These are phyloP conservation scores for Zonitis immaculata DNA, from an alignment of 2,888 invertebrate genomes.

Conservation along the genomic window DNA sequence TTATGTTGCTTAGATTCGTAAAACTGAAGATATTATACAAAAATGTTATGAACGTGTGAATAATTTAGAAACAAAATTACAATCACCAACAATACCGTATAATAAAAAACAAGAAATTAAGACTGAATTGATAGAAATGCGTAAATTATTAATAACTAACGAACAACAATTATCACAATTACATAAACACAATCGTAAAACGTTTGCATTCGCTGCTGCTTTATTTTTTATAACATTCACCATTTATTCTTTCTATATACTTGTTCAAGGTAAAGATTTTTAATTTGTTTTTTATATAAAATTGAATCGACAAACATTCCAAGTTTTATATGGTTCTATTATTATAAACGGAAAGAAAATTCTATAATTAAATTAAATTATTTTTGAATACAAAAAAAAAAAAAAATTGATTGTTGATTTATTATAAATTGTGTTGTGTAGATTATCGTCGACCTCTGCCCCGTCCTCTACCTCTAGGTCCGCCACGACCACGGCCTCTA, in stretches of 20 bases:
- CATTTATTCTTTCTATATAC: conserved; percentile 37
- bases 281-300: no score
- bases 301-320: background rate
- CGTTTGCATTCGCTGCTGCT: conserved; percentile 36
- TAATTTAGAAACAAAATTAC: conserved; percentile 36
- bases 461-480: conserved; percentile 66
- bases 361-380: conserved; percentile 7
- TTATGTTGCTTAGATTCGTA: conserved; percentile 32
- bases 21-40: conserved; percentile 40
- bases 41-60: conserved; percentile 35
- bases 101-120: conserved; percentile 32
- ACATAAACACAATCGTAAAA: conserved; percentile 37
- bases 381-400: background rate
- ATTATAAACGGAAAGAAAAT: background rate
- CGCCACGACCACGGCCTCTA: conserved; percentile 65
- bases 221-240: conserved; percentile 37
- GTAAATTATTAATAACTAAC: conserved; percentile 40
- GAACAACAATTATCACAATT: conserved; percentile 39
- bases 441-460: conserved; percentile 54
- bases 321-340: background rate
- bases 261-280: conserved; percentile 26
- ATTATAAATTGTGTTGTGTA: background rate
- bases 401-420: background rate
- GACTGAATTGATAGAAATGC: conserved; percentile 40
- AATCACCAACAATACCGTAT: conserved; percentile 28